phyloP scores from a whole-genome alignment of 2,888 invertebrate species.

The Lasioglossum lativentre region DNA sequence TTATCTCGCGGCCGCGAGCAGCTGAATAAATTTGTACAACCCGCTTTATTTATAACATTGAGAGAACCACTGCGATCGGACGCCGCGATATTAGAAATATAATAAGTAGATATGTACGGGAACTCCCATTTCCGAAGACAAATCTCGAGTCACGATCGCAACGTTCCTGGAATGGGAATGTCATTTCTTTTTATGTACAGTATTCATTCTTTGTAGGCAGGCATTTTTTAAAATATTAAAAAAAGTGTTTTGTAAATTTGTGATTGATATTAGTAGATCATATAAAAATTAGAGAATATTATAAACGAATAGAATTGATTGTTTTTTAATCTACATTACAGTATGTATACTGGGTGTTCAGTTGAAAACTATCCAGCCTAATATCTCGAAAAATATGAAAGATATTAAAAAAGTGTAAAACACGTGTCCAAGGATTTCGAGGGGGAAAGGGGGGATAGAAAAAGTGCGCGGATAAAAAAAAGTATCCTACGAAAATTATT shows the following conservation, averaged over 20 bases:
- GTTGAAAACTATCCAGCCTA: too few relatives aligned
- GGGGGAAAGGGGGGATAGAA: too few relatives aligned
- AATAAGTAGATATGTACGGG: neutral
- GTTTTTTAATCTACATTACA: too few relatives aligned
- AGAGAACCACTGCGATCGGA: neutral
- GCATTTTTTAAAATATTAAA: neutral
- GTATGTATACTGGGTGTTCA: too few relatives aligned
- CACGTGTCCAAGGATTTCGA: too few relatives aligned
- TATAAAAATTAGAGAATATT: neutral
- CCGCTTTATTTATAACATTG: neutral
- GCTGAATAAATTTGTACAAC: conserved; percentile 1
- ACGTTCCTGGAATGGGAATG: neutral
- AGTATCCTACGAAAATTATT: too few relatives aligned
- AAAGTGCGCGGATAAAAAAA: too few relatives aligned
- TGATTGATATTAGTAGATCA: neutral
- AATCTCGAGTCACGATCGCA: neutral
- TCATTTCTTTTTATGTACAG: neutral
- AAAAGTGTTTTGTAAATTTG: neutral
- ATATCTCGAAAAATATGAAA: too few relatives aligned
- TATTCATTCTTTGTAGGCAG: neutral
- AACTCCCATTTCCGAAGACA: neutral
- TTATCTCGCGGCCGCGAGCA: neutral
- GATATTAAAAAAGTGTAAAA: too few relatives aligned
- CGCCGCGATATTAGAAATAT: neutral
- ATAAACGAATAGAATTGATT: too few relatives aligned